A percentile compares a stretch with the other conserved stretches of the same genome.
phyloP scores from a whole-genome alignment of 2,888 invertebrate species.

The Tinea semifulvella region DNA sequence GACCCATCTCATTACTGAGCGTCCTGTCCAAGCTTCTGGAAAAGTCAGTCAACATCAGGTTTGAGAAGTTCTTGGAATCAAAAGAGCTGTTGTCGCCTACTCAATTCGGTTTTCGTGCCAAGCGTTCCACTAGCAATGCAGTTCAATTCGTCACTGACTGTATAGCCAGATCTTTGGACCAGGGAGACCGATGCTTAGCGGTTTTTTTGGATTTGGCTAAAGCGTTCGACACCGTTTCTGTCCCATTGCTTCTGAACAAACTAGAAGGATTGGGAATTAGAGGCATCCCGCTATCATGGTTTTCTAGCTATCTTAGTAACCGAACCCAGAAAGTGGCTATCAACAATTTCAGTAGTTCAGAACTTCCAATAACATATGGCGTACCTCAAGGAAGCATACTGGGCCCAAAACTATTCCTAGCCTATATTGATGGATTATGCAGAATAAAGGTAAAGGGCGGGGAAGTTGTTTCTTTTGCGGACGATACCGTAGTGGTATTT shows the following conservation, averaged over 20 bases:
- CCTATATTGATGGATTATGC: no score
- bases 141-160: neutral
- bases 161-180: neutral
- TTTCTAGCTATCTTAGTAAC: neutral
- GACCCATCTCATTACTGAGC: constrained; percentile 14
- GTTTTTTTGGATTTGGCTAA: neutral
- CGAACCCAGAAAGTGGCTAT: no score
- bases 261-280: neutral
- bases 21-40: neutral
- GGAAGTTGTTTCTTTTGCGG: no score
- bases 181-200: neutral
- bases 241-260: neutral
- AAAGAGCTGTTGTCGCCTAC: neutral
- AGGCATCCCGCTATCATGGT: neutral
- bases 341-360: no score
- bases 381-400: no score
- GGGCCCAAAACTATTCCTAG: no score
- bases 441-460: no score
- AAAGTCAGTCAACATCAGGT: neutral
- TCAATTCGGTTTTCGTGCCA: neutral
- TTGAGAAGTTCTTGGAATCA: neutral
- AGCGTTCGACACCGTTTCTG: neutral
- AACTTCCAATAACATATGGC: no score
- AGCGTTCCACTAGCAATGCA: neutral
- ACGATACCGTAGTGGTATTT: no score